These are phyloP conservation scores for Agriotes lineatus DNA, from an alignment of 2,888 invertebrate species.

Conservation along the genomic window DNA sequence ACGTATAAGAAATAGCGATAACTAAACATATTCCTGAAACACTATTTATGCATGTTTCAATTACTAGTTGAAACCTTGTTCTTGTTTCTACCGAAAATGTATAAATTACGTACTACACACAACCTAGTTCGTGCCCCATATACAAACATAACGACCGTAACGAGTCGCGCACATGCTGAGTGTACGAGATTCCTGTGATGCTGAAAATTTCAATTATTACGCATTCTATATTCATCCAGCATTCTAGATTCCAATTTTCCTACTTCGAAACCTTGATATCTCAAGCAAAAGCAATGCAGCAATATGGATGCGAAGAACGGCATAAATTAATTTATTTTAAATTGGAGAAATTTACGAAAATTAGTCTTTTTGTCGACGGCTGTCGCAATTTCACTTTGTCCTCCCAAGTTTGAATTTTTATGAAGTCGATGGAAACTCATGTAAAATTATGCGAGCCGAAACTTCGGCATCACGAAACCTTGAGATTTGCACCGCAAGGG, in stretches of 20 bases:
- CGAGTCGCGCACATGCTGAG: too few species aligned
- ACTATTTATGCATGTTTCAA: too few species aligned
- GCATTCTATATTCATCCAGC: background rate
- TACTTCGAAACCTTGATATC: background rate
- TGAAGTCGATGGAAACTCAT: background rate
- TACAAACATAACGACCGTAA: too few species aligned
- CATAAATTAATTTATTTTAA: constrained; percentile 10
- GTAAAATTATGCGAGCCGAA: constrained; percentile 10
- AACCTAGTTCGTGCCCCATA: too few species aligned
- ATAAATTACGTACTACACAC: too few species aligned
- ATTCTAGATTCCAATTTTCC: background rate
- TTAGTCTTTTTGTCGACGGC: too few species aligned
- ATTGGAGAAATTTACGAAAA: background rate
- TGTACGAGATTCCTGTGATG: background rate
- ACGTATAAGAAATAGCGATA: too few species aligned
- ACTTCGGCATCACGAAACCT: background rate
- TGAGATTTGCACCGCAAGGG: background rate
- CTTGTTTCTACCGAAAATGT: too few species aligned
- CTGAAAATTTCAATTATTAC: background rate
- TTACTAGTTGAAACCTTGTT: too few species aligned
- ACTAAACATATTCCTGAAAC: too few species aligned
- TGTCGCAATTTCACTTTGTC: background rate
- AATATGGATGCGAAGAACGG: background rate
- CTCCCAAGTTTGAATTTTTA: background rate
- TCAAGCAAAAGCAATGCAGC: background rate